A percentile compares a stretch with the other conserved stretches of the same genome.
Conservation (phyloP, 2,888 invertebrate genomes). For the Prosopocoilus inquinatus region DNA sequence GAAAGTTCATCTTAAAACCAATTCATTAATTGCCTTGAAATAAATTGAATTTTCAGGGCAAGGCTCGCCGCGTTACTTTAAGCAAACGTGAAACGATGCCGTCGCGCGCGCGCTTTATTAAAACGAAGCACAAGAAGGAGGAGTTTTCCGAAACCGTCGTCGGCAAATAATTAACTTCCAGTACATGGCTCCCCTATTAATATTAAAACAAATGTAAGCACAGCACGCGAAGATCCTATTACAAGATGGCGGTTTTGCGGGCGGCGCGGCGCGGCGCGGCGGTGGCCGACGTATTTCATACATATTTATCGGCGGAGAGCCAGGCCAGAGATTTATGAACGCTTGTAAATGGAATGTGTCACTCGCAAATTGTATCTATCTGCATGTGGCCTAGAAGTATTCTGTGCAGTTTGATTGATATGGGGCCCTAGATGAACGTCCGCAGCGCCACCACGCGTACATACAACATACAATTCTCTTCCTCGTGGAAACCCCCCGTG, state of each 20-base stretch:
- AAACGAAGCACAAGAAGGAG: no score
- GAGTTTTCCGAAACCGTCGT: no score
- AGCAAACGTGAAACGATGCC: no score
- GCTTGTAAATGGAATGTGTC: constrained; percentile 43
- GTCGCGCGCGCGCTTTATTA: no score
- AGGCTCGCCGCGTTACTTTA: no score
- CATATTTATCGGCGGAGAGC: constrained; percentile 40
- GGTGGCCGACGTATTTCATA: constrained; percentile 38
- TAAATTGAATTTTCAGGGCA: no score
- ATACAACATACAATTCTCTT: constrained; percentile 4
- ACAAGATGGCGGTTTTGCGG: constrained; percentile 5
- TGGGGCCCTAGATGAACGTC: constrained; percentile 13
- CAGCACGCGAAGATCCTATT: constrained; percentile 19
- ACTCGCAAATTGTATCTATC: constrained; percentile 42
- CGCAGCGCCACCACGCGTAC: background rate
- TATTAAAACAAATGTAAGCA: constrained; percentile 12
- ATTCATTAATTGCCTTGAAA: no score
- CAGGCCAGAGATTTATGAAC: constrained; percentile 39
- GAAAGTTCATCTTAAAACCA: no score
- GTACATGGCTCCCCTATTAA: constrained; percentile 9
- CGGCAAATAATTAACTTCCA: constrained; percentile 15
- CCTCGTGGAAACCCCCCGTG: background rate
- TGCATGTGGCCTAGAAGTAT: constrained; percentile 32
- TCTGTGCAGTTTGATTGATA: constrained; percentile 35
- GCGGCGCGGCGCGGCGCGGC: no score